These are phyloP conservation scores for Synodontis membranacea DNA, from an alignment of 2,113 vertebrate species.

Conservation along the genomic window DNA sequence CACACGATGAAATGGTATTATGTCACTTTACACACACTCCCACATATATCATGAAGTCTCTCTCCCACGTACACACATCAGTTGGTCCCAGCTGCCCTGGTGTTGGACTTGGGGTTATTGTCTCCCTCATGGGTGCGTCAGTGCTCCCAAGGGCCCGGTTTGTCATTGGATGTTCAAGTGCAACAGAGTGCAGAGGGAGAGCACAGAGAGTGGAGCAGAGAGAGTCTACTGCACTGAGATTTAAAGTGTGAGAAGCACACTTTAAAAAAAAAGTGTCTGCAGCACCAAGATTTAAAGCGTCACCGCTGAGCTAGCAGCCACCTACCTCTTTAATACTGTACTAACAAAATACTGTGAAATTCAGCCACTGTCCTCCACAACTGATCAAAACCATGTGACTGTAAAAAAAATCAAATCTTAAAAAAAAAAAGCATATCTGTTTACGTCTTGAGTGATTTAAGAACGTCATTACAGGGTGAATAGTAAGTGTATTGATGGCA, in stretches of 20 bases:
- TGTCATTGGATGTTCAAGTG: slow-evolving; percentile 48
- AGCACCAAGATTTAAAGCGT: slow-evolving; percentile 33
- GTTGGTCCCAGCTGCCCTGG: slow-evolving; percentile 50
- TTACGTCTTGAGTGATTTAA: background rate
- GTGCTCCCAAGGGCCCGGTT: slow-evolving; percentile 30
- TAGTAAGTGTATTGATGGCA: background rate
- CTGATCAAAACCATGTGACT: slow-evolving; percentile 16
- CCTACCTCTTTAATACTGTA: slow-evolving; percentile 2
- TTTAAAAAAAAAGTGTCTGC: background rate
- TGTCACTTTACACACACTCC: background rate
- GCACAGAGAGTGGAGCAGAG: slow-evolving; percentile 4
- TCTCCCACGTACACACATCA: background rate
- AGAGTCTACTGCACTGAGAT: slow-evolving; percentile 11
- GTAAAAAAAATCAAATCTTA: background rate
- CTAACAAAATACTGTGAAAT: slow-evolving; percentile 31
- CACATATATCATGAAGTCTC: background rate
- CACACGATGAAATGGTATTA: background rate
- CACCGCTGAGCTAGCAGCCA: slow-evolving; percentile 15
- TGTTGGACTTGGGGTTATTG: slow-evolving; percentile 11
- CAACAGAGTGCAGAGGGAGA: slow-evolving; percentile 13
- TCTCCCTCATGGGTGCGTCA: slow-evolving; percentile 23
- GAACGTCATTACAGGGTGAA: background rate
- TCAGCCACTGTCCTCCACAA: background rate
- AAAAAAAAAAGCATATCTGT: background rate
- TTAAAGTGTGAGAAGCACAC: background rate